Evolutionary conservation across 53 echinoderm and acorn worm genomes (phyloP).

Genomic region (Patiria pectinifera): DNA sequence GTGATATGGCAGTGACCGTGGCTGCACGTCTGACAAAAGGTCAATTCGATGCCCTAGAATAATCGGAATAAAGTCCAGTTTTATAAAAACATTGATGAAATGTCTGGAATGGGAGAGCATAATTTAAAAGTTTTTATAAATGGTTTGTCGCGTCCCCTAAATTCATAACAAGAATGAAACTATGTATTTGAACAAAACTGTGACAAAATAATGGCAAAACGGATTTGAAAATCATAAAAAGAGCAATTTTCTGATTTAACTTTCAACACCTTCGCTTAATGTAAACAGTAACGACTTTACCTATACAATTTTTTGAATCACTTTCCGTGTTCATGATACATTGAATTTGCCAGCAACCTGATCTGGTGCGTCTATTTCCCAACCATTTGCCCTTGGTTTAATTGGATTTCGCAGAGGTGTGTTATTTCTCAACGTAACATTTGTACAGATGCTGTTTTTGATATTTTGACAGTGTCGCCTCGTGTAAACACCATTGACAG

Average conservation of each 20-base stretch:
- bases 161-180: too few species aligned
- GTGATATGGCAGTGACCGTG: background rate
- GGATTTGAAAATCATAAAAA: too few species aligned
- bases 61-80: background rate
- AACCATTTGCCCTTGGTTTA: background rate
- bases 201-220: too few species aligned
- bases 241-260: too few species aligned
- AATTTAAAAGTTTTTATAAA: too few species aligned
- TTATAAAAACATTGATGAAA: background rate
- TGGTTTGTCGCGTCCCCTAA: too few species aligned
- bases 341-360: background rate
- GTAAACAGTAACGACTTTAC: too few species aligned
- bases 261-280: too few species aligned
- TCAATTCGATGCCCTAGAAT: background rate
- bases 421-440: background rate
- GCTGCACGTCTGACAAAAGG: background rate
- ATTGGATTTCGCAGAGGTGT: background rate
- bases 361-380: background rate
- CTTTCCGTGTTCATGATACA: too few species aligned
- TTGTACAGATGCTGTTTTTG: background rate
- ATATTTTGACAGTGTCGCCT: background rate
- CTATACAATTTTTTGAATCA: too few species aligned
- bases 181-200: too few species aligned
- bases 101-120: too few species aligned
- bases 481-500: background rate